phyloP scores from a whole-genome alignment of 2,888 invertebrate species.

The Dolichomitus sp. region DNA sequence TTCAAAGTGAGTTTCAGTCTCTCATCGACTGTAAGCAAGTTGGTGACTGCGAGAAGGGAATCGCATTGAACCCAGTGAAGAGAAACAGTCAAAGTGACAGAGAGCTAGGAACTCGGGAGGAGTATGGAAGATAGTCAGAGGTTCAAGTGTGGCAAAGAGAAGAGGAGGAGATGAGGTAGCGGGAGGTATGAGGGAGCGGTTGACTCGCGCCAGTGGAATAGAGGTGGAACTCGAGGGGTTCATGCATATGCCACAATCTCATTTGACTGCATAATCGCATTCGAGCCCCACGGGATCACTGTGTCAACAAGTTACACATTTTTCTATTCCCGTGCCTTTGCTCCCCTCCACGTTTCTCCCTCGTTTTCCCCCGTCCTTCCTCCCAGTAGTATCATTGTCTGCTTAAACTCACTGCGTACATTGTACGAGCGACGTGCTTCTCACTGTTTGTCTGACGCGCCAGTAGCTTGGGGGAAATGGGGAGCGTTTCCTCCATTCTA shows the following conservation, averaged over 20 bases:
- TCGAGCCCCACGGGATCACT: conserved; percentile 80
- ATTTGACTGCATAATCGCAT: conserved; percentile 86
- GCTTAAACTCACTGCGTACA: conserved; percentile 42
- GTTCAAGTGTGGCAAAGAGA: conserved; percentile 31
- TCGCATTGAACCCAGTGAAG: conserved; percentile 46
- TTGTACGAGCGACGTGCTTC: conserved; percentile 30
- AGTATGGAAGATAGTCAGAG: conserved; percentile 26
- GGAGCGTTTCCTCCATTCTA: conserved; percentile 31
- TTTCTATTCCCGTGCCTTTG: conserved; percentile 73
- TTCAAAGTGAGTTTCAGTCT: conserved; percentile 56
- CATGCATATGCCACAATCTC: conserved; percentile 86
- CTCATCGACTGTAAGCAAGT: conserved; percentile 60
- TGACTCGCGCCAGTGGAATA: conserved; percentile 56
- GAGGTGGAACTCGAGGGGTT: conserved; percentile 70
- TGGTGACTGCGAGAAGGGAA: conserved; percentile 53
- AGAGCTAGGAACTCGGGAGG: conserved; percentile 51
- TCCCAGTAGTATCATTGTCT: conserved; percentile 64
- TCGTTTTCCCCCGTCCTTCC: conserved; percentile 36
- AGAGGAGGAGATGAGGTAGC: neutral
- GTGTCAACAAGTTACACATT: conserved; percentile 85
- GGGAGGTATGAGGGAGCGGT: conserved; percentile 53
- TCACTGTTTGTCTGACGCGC: conserved; percentile 63
- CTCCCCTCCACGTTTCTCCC: conserved; percentile 22
- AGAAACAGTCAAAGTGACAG: conserved; percentile 61
- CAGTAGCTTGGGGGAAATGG: conserved; percentile 30